phyloP scores from a whole-genome alignment of 2,113 vertebrate species.

The Cavia porcellus region DNA sequence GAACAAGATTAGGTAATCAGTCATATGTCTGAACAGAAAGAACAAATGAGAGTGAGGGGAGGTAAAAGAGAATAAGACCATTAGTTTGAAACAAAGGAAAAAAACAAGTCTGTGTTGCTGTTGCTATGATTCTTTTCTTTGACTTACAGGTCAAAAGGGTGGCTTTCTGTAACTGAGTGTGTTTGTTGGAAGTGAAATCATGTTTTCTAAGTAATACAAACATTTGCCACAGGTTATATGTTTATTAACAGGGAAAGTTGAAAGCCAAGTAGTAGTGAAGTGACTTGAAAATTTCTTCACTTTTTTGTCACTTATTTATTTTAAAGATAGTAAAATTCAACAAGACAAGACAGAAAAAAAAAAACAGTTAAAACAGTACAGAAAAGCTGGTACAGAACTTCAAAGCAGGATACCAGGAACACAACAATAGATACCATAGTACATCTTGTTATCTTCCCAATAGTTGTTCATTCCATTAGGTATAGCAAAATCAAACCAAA shows the following conservation, averaged over 20 bases:
- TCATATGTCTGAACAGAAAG: not conserved
- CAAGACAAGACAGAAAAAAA: too few relatives aligned
- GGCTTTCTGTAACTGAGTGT: not conserved
- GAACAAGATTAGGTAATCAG: not conserved
- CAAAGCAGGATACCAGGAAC: too few relatives aligned
- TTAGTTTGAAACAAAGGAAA: slow-evolving; percentile 23
- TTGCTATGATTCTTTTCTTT: not conserved
- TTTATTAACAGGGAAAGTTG: not conserved
- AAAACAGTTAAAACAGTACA: too few relatives aligned
- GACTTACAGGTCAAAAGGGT: not conserved
- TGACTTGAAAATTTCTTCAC: not conserved
- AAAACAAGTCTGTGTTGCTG: not conserved
- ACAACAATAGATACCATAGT: too few relatives aligned
- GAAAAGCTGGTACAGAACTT: too few relatives aligned
- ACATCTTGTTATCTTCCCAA: too few relatives aligned
- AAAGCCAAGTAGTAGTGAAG: not conserved
- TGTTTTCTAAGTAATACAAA: not conserved
- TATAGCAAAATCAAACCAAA: too few relatives aligned
- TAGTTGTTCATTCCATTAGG: too few relatives aligned
- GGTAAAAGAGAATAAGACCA: not conserved
- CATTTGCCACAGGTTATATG: not conserved
- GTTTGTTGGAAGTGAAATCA: not conserved
- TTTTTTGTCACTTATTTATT: not conserved
- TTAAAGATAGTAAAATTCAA: too few relatives aligned
- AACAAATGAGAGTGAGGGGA: not conserved